These are phyloP conservation scores for Apogon hyalosoma DNA, from an alignment of 2,797 vertebrate species.

Conservation along the genomic window DNA sequence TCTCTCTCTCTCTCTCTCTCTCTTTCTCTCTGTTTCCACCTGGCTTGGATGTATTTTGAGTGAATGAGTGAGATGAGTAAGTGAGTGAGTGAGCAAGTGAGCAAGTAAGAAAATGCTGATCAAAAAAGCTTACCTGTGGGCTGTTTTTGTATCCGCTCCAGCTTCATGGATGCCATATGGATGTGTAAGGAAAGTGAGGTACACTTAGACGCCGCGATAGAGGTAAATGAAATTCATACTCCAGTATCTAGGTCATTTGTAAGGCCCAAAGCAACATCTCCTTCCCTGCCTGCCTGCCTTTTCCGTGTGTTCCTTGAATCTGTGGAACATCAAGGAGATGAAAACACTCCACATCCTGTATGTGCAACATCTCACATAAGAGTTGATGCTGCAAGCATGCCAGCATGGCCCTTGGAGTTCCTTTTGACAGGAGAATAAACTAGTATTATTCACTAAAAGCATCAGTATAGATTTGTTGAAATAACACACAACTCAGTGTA, in stretches of 20 bases:
- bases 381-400: conserved; percentile 50
- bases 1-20: conserved; percentile 30
- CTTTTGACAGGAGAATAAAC: conserved; percentile 57
- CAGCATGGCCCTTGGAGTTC: conserved; percentile 59
- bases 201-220: conserved; percentile 71
- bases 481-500: conserved; percentile 9
- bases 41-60: conserved; percentile 26
- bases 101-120: conserved; percentile 54
- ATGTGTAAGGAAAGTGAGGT: conserved; percentile 64
- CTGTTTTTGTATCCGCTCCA: conserved; percentile 67
- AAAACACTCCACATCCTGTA: conserved; percentile 77
- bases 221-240: conserved; percentile 78
- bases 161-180: conserved; percentile 62
- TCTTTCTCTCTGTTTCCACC: conserved; percentile 17
- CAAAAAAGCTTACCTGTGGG: conserved; percentile 63
- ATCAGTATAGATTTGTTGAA: conserved; percentile 36
- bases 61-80: conserved; percentile 38
- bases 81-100: conserved; percentile 38
- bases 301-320: conserved; percentile 72
- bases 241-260: conserved; percentile 83
- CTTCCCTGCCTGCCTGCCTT: conserved; percentile 76
- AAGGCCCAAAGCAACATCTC: conserved; percentile 79
- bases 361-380: conserved; percentile 66
- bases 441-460: conserved; percentile 44
- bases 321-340: conserved; percentile 82